Evolutionary conservation across 2,113 vertebrate genomes (phyloP).

Genomic region (Echinops telfairi): DNA sequence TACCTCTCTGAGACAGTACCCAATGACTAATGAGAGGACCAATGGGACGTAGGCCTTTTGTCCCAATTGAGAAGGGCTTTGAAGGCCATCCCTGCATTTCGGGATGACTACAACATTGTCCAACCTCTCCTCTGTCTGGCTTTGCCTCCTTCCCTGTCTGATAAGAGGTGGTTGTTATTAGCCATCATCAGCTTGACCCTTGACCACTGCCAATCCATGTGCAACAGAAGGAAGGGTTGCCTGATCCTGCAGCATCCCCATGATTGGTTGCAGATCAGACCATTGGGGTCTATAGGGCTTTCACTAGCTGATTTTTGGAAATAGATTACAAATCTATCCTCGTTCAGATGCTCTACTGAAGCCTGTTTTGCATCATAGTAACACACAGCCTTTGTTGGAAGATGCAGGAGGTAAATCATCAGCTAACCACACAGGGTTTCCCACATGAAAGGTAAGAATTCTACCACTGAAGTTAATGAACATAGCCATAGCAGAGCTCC

Average conservation of each 20-base stretch:
- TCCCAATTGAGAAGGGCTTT: background rate
- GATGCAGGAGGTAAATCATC: background rate
- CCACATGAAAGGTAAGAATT: too few relatives aligned
- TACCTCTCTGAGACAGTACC: background rate
- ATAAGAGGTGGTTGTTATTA: background rate
- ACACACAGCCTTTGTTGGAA: background rate
- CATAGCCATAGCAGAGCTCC: background rate
- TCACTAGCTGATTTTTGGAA: background rate
- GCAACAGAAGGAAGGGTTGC: background rate
- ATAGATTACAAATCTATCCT: background rate
- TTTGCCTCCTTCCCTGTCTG: background rate
- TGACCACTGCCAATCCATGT: too few relatives aligned
- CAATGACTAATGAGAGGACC: background rate
- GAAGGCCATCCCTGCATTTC: background rate
- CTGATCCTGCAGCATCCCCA: background rate
- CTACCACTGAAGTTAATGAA: background rate
- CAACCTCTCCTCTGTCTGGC: background rate
- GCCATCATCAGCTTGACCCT: background rate
- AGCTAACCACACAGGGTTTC: background rate
- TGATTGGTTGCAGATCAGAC: background rate
- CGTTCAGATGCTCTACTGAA: background rate
- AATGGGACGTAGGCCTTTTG: background rate
- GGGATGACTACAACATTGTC: accelerated
- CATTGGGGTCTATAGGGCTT: background rate
- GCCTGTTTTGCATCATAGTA: background rate